Percentiles rank a stretch among this genome's conserved stretches.
These are phyloP conservation scores for Metridium senile DNA, from an alignment of 92 coral and sea anemone species.

Conservation along the genomic window DNA sequence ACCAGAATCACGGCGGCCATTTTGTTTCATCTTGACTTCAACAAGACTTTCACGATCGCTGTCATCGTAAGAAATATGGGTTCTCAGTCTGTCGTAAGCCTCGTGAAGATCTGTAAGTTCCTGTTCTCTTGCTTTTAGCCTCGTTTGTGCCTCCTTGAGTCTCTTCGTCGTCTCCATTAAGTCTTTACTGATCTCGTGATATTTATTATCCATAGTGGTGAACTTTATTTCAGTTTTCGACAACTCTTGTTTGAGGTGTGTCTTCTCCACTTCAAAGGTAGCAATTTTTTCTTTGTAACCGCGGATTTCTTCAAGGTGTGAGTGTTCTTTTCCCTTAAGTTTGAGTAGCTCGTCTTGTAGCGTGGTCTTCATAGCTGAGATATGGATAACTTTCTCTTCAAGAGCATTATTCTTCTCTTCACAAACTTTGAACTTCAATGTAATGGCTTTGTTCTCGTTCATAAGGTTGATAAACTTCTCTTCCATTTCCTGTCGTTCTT, in stretches of 20 bases:
- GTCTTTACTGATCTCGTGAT: conserved; percentile 18
- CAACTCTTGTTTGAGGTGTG: conserved; percentile 20
- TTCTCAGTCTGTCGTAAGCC: conserved; percentile 22
- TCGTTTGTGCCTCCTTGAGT: conserved; percentile 15
- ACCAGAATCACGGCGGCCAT: background rate
- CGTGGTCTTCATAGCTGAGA: conserved; percentile 18
- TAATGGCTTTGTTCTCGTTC: conserved; percentile 24
- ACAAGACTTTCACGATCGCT: conserved; percentile 42
- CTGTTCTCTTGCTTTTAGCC: conserved; percentile 8
- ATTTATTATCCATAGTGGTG: conserved; percentile 13
- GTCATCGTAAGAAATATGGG: conserved; percentile 13
- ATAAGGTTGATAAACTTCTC: conserved; percentile 22
- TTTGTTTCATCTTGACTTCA: conserved; percentile 31
- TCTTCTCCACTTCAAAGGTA: conserved; percentile 28
- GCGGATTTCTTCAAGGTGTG: conserved; percentile 32
- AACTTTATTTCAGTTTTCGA: conserved; percentile 31
- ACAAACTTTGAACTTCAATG: conserved; percentile 8
- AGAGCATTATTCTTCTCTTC: conserved; percentile 29
- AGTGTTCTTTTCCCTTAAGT: conserved; percentile 12
- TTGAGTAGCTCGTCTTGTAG: conserved; percentile 32
- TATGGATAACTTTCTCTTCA: conserved; percentile 8
- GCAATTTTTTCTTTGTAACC: conserved; percentile 18
- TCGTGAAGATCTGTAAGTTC: conserved; percentile 30
- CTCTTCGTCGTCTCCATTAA: conserved; percentile 16
- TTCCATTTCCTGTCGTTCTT: conserved; percentile 25